Evolutionary conservation across 2,888 invertebrate genomes (phyloP).

Genomic region (Tenthredo notha): DNA sequence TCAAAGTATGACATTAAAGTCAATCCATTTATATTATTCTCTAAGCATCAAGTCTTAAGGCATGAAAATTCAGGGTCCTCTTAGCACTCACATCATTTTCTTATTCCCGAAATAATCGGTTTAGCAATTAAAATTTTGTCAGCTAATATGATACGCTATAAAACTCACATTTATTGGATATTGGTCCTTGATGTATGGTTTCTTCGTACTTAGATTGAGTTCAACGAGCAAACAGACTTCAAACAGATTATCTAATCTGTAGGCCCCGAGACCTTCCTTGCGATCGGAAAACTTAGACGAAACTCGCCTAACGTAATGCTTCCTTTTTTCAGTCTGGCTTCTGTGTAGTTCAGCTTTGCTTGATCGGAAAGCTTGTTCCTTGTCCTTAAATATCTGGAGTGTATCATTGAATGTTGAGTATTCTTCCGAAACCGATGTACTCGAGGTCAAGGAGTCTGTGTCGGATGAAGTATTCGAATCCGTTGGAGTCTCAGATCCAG

Average conservation of each 20-base stretch:
- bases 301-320: conserved; percentile 84
- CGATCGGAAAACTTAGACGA: conserved; percentile 80
- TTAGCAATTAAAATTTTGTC: conserved; percentile 42
- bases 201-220: conserved; percentile 83
- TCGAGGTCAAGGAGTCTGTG: conserved; percentile 77
- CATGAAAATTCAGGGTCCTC: not conserved
- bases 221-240: conserved; percentile 86
- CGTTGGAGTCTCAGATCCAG: conserved; percentile 59
- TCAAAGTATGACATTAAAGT: not conserved
- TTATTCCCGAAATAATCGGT: not conserved
- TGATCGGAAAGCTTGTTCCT: conserved; percentile 60
- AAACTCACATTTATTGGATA: conserved; percentile 84
- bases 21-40: not conserved
- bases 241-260: conserved; percentile 79
- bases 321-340: conserved; percentile 83
- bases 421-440: conserved; percentile 73
- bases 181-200: conserved; percentile 86
- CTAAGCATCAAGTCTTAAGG: not conserved
- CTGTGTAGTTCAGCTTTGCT: conserved; percentile 79
- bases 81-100: not conserved
- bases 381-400: conserved; percentile 61
- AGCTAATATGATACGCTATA: conserved; percentile 48
- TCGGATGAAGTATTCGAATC: conserved; percentile 74
- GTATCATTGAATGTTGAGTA: conserved; percentile 63
- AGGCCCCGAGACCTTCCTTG: conserved; percentile 70